A percentile compares a stretch with the other conserved stretches of the same genome.
These are phyloP conservation scores for Calephelis nemesis DNA, from an alignment of 1,140 invertebrate species.

Conservation along the genomic window DNA sequence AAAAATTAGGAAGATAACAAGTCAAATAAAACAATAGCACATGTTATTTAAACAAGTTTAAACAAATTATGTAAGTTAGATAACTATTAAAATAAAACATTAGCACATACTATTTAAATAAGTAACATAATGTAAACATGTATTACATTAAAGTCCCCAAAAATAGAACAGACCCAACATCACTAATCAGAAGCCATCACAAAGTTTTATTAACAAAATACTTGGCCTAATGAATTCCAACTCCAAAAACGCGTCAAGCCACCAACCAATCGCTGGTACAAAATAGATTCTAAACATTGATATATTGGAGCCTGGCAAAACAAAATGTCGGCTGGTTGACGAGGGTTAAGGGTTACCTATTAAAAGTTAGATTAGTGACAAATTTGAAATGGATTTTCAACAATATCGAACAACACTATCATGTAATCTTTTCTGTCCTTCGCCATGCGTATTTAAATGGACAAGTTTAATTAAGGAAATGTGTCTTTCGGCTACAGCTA, in stretches of 20 bases:
- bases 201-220: slow-evolving; percentile 16
- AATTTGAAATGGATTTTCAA: slow-evolving; percentile 20
- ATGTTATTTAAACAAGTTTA: no score
- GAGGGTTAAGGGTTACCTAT: slow-evolving; percentile 18
- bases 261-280: slow-evolving; percentile 6
- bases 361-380: slow-evolving; percentile 23
- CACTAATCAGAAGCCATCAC: slow-evolving; percentile 4
- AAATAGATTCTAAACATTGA: slow-evolving; percentile 21
- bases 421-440: slow-evolving; percentile 6
- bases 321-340: slow-evolving; percentile 19
- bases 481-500: neutral
- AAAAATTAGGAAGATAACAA: no score
- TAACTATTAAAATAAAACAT: no score
- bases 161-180: neutral
- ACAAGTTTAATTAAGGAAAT: slow-evolving; percentile 1
- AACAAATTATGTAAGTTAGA: no score
- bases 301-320: slow-evolving; percentile 22
- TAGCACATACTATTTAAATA: no score
- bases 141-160: neutral
- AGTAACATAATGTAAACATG: no score
- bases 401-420: slow-evolving; percentile 19
- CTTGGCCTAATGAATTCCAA: slow-evolving; percentile 15
- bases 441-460: slow-evolving; percentile 6
- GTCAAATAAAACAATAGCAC: no score
- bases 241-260: neutral